Percentiles rank a stretch among this genome's conserved stretches.
phyloP scores from a whole-genome alignment of 2,888 invertebrate species.

The Drosophila trichaetosa region DNA sequence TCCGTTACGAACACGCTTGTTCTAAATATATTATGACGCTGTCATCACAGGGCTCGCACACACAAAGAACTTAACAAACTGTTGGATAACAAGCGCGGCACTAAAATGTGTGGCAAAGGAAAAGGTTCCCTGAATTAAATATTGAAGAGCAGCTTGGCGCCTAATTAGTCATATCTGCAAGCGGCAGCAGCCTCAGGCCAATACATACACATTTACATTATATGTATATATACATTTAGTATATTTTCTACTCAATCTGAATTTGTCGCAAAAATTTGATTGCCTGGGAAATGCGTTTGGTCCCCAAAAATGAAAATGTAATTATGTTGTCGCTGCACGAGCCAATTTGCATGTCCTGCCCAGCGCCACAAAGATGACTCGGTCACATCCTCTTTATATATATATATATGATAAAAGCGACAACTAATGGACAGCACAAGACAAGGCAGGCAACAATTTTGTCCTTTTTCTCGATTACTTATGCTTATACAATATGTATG shows the following conservation, averaged over 20 bases:
- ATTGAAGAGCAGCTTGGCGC: constrained; percentile 28
- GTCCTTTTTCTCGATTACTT: neutral
- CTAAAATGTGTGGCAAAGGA: constrained; percentile 1
- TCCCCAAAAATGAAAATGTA: constrained; percentile 39
- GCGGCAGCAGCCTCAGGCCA: constrained; percentile 10
- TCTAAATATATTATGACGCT: constrained; percentile 40
- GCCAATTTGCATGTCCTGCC: constrained; percentile 50
- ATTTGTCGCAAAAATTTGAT: constrained; percentile 49
- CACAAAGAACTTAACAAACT: constrained; percentile 29
- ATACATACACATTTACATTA: neutral
- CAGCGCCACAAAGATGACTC: constrained; percentile 1
- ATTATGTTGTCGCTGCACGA: constrained; percentile 48
- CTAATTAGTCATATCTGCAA: constrained; percentile 35
- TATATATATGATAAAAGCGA: constrained; percentile 37
- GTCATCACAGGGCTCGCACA: constrained; percentile 1
- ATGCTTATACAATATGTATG: neutral
- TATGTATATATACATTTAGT: neutral
- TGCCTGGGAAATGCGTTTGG: constrained; percentile 20
- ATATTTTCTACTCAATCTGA: constrained; percentile 36
- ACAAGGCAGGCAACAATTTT: neutral
- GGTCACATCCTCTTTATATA: constrained; percentile 17
- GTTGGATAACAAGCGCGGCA: constrained; percentile 29
- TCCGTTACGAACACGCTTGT: constrained; percentile 13
- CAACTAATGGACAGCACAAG: constrained; percentile 23
- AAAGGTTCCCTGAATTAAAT: constrained; percentile 24